A percentile compares a stretch with the other conserved stretches of the same genome.
phyloP scores from a whole-genome alignment of 1,140 invertebrate genomes.

The Campoletis sonorensis region DNA sequence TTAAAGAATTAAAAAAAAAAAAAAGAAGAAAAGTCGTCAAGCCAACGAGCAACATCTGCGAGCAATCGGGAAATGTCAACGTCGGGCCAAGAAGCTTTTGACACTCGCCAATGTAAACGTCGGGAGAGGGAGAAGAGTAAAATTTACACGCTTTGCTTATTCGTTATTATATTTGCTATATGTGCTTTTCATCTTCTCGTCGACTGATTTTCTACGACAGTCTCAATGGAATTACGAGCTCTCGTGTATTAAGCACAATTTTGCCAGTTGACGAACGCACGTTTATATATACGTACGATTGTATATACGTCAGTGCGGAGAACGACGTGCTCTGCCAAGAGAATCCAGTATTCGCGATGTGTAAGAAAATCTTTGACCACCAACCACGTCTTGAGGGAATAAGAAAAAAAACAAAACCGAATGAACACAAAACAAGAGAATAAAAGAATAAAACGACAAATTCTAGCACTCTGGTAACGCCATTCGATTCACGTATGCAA shows the following conservation, averaged over 20 bases:
- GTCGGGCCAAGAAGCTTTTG: neutral
- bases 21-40: neutral
- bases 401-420: neutral
- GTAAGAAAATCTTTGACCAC: slow-evolving; percentile 17
- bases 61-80: slow-evolving; percentile 21
- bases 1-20: too few relatives aligned
- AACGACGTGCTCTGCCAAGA: neutral
- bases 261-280: slow-evolving; percentile 11
- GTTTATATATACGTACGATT: neutral
- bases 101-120: slow-evolving; percentile 28
- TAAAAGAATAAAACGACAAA: neutral
- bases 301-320: neutral
- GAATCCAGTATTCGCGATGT: neutral
- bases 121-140: neutral
- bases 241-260: slow-evolving; percentile 20
- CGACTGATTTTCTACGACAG: neutral
- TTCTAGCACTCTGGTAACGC: neutral
- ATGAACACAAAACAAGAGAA: too few relatives aligned
- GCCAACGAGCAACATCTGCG: slow-evolving; percentile 6
- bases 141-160: neutral
- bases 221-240: slow-evolving; percentile 14
- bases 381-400: neutral
- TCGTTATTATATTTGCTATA: neutral
- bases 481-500: slow-evolving; percentile 1
- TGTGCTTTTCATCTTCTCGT: neutral